These are phyloP conservation scores for Pseudachorutes palmiensis DNA, from an alignment of 1,140 invertebrate genomes.

Conservation along the genomic window DNA sequence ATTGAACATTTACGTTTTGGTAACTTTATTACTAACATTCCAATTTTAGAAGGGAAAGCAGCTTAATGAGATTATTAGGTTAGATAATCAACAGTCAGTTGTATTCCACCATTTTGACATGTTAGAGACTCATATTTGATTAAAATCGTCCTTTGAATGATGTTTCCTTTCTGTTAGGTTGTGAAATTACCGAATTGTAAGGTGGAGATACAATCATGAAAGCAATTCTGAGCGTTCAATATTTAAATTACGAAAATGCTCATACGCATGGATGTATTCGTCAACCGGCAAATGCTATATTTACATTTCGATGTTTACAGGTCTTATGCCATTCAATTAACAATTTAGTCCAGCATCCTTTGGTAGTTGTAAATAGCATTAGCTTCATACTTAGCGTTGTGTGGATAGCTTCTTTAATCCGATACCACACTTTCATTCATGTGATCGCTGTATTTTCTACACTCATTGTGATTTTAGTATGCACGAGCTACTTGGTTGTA, in stretches of 20 bases:
- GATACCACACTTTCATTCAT: neutral
- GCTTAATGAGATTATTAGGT: too few relatives aligned
- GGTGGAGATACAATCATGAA: too few relatives aligned
- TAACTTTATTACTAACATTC: too few relatives aligned
- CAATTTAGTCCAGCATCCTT: neutral
- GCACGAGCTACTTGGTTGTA: neutral
- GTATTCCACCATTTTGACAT: too few relatives aligned
- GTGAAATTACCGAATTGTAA: too few relatives aligned
- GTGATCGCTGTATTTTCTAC: neutral
- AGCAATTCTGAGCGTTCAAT: too few relatives aligned
- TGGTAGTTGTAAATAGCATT: neutral
- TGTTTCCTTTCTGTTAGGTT: too few relatives aligned
- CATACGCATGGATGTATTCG: neutral
- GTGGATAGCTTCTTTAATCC: neutral
- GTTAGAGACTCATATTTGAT: too few relatives aligned
- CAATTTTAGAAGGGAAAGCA: too few relatives aligned
- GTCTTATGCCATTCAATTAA: neutral
- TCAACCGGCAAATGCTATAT: neutral
- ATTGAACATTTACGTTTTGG: too few relatives aligned
- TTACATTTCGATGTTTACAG: neutral
- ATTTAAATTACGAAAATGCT: neutral
- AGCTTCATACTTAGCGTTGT: neutral
- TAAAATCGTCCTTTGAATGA: too few relatives aligned
- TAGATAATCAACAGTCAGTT: too few relatives aligned
- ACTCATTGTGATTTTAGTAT: neutral